Percentiles rank a stretch among this genome's conserved stretches.
phyloP scores from a whole-genome alignment of 2,888 invertebrate species.

The Silvanus unidentatus region DNA sequence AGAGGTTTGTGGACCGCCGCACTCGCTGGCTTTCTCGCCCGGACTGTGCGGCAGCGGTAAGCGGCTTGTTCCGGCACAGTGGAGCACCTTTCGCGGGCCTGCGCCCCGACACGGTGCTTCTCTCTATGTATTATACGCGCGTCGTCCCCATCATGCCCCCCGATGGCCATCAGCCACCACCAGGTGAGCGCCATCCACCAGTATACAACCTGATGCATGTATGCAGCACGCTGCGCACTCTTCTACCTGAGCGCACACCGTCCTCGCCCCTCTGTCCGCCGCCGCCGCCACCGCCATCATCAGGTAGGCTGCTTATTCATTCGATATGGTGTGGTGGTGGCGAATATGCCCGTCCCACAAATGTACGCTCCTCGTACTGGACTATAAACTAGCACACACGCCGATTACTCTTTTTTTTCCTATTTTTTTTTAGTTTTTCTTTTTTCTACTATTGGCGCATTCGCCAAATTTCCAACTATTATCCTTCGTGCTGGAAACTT shows the following conservation, averaged over 20 bases:
- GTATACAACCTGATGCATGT: constrained; percentile 46
- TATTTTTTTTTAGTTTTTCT: too few relatives aligned
- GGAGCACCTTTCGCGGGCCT: constrained; percentile 13
- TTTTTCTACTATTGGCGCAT: too few relatives aligned
- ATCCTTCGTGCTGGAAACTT: too few relatives aligned
- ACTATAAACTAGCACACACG: too few relatives aligned
- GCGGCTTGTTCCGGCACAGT: constrained; percentile 26
- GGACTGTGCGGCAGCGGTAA: constrained; percentile 46
- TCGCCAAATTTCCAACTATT: too few relatives aligned
- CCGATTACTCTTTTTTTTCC: too few relatives aligned
- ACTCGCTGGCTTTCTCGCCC: constrained; percentile 54
- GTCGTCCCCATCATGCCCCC: constrained; percentile 22
- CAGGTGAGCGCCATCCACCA: too few relatives aligned
- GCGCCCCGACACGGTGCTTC: constrained; percentile 13
- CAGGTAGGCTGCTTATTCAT: constrained; percentile 26
- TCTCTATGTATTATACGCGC: background rate
- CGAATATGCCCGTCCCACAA: too few relatives aligned
- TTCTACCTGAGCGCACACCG: background rate
- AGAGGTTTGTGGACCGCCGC: constrained; percentile 50
- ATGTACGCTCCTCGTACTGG: background rate
- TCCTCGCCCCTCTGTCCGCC: constrained; percentile 13
- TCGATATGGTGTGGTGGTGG: constrained; percentile 11
- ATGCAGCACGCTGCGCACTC: constrained; percentile 19
- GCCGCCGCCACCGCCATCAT: constrained; percentile 16
- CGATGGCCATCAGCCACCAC: constrained; percentile 7